Base-by-base conservation (phyloP, 1,140 invertebrate species). In the Mamestra configurata region DNA sequence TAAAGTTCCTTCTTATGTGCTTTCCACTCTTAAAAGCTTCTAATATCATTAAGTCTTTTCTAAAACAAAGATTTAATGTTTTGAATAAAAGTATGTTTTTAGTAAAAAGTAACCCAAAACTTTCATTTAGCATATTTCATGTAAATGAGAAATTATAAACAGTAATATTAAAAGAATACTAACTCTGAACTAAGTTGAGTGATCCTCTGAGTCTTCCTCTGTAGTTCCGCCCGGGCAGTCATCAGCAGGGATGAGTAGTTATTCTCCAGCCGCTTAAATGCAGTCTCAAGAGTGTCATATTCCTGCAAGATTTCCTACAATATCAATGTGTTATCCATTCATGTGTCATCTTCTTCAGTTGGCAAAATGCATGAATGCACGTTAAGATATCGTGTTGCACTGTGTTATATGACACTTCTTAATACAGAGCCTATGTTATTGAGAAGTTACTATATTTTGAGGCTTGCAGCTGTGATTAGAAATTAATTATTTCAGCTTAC, bases 221-320 rank as follows among this genome's bases (percentile, higher is more conserved):
- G 87, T 82, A 94, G 91, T 82, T 94, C 92, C 7, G 89, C 85
- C 77, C 84, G 86, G 13, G 93, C 91, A 49, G 92, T 94, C 83
- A 92, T 94, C 24, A 94, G 80, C 22, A 94, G 79, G 35, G 93
- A 93, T 66, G 92, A 94, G 81, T 93, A 94, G 76, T 94, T 94
- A 3, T 77, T 64, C 79, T 92, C 86, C 57, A 94, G 79, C 68
- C 84, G 90, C 73, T 91, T 92, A 57, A 89, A 91, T 71, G 94
- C 92, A 24, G 57, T 78, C 18, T 84, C 85, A 11, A 94, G 31
- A 61, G 88, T 89, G 59, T 94, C 92, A 83, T 91, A 92, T 82
- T 94, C 93, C 93, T 94, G 93, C 70, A 94, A 94, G 82, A 94
- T 92, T 80, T 88, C 83, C 93, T 94, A 91, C 51, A 93, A 87